A percentile compares a stretch with the other conserved stretches of the same genome.
phyloP scores from a whole-genome alignment of 2,113 vertebrate genomes.

The Ictidomys tridecemlineatus region DNA sequence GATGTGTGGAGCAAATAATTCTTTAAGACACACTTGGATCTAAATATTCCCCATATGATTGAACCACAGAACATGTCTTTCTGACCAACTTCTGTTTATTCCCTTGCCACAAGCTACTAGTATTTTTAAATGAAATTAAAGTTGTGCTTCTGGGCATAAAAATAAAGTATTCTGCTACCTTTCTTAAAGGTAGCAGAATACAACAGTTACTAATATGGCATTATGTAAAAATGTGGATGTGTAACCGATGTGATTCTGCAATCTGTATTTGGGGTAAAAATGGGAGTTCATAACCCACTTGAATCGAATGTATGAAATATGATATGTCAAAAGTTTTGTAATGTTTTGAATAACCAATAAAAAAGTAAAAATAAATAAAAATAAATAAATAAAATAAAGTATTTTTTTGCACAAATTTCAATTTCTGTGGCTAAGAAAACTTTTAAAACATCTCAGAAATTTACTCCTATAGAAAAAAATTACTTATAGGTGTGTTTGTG shows the following conservation, averaged over 20 bases:
- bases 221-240: no score
- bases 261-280: no score
- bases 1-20: not conserved
- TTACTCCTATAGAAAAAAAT: not conserved
- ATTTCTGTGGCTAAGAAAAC: not conserved
- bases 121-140: conserved; percentile 15
- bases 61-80: not conserved
- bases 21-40: not conserved
- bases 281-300: no score
- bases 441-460: not conserved
- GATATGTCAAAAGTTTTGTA: no score
- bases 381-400: not conserved
- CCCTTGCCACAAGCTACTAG: not conserved
- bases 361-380: no score
- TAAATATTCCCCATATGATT: not conserved
- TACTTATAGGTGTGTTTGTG: not conserved
- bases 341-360: no score
- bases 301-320: no score
- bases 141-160: not conserved
- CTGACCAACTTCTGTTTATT: not conserved
- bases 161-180: not conserved
- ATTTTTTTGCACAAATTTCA: not conserved
- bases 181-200: no score
- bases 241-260: no score
- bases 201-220: no score